Base-by-base conservation (phyloP, 1,140 invertebrate species). In the Brachionus rubens region DNA sequence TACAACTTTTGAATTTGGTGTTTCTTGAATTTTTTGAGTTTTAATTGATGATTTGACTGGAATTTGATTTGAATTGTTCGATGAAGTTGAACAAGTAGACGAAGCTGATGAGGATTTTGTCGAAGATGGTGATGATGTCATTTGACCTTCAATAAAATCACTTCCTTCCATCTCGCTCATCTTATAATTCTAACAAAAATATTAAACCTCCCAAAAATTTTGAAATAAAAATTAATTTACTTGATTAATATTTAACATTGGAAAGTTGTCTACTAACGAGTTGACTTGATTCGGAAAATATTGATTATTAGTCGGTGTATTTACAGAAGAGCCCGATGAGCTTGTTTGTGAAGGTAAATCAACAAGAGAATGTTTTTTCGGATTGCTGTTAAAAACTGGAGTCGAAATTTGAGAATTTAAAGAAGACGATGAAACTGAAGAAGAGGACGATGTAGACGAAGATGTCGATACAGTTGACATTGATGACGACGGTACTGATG, bases 401-500 rank as follows among this genome's bases (percentile, higher is more conserved):
- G 59, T 65, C 26, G 59, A 43, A 24, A 65, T 65, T 43, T 65
- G 59, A 14, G 59, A 65, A 30, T 24, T 41, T 14, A 65, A n/a
- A 41, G 59, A 65, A 24, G 59, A 65, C 4, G 59, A 65, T 12
- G 59, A 65, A 46, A 65, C 59, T 43, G 59, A 48, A 12, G 46
- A 72, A 26, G 68, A 68, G 5, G 50, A 67, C n/a, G 47, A 65
- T 78, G 67, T 80, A 59, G 83, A 82, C 70, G 87, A 81, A 10
- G 87, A 81, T 10, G 33, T 77, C 28, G 68, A 54, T 16, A 46
- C 59, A 43, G 59, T 65, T 21, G 46, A 30, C 33, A 30, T 78
- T 67, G 36, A 77, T 70, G 77, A 46, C 36, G 75, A 52, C 16
- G 30, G 50, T 72, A 68, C 59, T 40, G 54, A 46, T 14, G 48